Evolutionary conservation across 2,113 vertebrate species (phyloP).

Genomic region (Gopherus evgoodei): DNA sequence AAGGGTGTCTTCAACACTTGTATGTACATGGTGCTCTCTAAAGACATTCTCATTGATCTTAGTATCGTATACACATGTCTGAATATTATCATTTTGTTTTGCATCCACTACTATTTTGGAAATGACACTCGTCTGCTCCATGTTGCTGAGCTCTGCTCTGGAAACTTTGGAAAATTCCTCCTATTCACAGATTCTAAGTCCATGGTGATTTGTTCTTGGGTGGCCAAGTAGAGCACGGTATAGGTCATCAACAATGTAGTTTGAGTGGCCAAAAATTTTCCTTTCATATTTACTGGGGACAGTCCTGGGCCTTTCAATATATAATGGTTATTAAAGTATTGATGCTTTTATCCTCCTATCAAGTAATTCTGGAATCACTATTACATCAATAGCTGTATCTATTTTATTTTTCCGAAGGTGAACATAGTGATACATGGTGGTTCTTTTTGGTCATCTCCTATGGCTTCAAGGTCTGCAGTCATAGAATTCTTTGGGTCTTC

Average conservation of each 20-base stretch:
- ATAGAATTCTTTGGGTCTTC: no score
- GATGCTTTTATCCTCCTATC: conserved; percentile 38
- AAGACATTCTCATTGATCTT: not conserved
- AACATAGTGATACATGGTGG: not conserved
- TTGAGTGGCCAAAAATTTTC: not conserved
- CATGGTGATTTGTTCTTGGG: not conserved
- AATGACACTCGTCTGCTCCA: not conserved
- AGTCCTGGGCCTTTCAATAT: not conserved
- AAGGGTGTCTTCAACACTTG: not conserved
- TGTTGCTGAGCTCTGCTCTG: not conserved
- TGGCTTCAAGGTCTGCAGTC: no score
- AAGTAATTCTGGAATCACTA: not conserved
- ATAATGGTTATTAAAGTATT: not conserved
- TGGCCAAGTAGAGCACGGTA: not conserved
- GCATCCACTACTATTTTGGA: no score
- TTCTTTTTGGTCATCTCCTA: no score
- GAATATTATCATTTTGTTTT: not conserved
- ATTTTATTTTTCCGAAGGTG: not conserved
- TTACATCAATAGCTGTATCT: fast-evolving
- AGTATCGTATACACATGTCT: not conserved
- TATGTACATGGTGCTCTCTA: not conserved
- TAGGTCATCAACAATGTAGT: not conserved
- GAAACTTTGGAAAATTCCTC: not conserved
- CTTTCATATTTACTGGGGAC: not conserved
- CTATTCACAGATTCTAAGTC: not conserved